Evolutionary conservation across 2,888 invertebrate species (phyloP), one percentile per base, ranked within the genome.

Genomic region (Caenorhabditis imperialis): DNA sequence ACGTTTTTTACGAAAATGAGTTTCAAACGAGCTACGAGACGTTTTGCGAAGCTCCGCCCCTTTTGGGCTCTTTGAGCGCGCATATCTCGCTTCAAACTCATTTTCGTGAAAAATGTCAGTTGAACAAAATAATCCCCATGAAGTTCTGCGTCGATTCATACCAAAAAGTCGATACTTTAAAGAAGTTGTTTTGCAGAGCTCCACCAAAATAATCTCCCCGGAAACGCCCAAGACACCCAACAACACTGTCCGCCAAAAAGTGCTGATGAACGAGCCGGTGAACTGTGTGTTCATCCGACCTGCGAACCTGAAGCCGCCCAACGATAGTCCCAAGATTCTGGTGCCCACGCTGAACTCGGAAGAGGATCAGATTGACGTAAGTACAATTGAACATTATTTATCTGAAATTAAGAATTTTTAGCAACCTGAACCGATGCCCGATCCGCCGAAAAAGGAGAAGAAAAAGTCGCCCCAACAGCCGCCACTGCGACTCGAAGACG

Each of bases 261-360:
- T 74, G 7, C 25, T 40, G 22, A 74, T 74, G 74, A 74, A 74
- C 44, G 62, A 74, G 37, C 74, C 74, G 22, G 74, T 74, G 20
- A 74, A 74, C 38, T 74, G 74, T 53, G 74, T 74, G 2, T 74
- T 69, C 27, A 57, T 74, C 22, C 27, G 69, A 37, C 74, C 74
- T 3, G 18, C 33, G n/a, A 37, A 12, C 16, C 67, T 38, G 12
- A 57, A 37, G 20, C 10, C n/a, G 2, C 8, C n/a, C 6, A 8
- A 8, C 3, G 50, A 23, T 3, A 53, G 35, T 18, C 37, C 53
- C 6, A 45, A 45, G n/a, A 42, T 44, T 4, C n/a, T 47, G 1
- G 38, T 48, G 20, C 63, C 45, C n/a, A 40, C 25, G 37, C n/a
- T 55, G 63, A 65, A 40, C 33, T 65, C 63, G 14, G 54, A 54